phyloP scores from a whole-genome alignment of 2,113 vertebrate genomes.

The Ramphastos sulfuratus region DNA sequence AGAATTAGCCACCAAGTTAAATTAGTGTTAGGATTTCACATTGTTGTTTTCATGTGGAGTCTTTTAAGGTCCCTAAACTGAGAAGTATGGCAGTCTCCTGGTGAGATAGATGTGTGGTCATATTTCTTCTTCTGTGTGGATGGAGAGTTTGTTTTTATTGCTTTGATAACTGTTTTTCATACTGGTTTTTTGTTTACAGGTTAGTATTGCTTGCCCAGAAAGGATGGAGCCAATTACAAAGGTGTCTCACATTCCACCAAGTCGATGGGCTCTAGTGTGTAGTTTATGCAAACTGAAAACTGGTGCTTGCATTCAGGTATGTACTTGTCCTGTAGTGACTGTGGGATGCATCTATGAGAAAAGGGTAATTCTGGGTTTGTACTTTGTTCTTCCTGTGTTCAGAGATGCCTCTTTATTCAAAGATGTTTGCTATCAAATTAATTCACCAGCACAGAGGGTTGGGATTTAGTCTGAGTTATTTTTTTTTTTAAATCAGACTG shows the following conservation, averaged over 20 bases:
- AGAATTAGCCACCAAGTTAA: not conserved
- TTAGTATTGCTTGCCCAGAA: constrained; percentile 97
- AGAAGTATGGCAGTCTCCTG: not conserved
- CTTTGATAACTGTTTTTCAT: not conserved
- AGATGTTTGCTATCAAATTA: not conserved
- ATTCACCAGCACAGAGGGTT: not conserved
- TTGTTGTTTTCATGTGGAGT: not conserved
- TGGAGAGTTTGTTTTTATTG: not conserved
- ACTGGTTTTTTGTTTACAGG: constrained; percentile 74
- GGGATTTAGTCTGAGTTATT: not conserved
- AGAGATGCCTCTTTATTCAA: not conserved
- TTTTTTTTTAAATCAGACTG: not conserved
- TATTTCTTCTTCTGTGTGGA: not conserved
- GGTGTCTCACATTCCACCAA: constrained; percentile 95
- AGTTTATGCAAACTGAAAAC: constrained; percentile 96
- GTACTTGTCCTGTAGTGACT: not conserved
- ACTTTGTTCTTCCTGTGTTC: not conserved
- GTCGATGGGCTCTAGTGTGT: constrained; percentile 97
- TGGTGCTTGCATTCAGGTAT: constrained; percentile 96
- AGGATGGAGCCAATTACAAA: constrained; percentile 99
- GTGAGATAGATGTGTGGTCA: not conserved
- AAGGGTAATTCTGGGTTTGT: not conserved
- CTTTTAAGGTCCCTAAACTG: not conserved
- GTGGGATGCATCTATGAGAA: not conserved
- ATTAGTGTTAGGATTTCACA: not conserved